These are phyloP conservation scores for Drosophila pseudotakahashii DNA, from an alignment of 2,888 invertebrate genomes.

Conservation along the genomic window DNA sequence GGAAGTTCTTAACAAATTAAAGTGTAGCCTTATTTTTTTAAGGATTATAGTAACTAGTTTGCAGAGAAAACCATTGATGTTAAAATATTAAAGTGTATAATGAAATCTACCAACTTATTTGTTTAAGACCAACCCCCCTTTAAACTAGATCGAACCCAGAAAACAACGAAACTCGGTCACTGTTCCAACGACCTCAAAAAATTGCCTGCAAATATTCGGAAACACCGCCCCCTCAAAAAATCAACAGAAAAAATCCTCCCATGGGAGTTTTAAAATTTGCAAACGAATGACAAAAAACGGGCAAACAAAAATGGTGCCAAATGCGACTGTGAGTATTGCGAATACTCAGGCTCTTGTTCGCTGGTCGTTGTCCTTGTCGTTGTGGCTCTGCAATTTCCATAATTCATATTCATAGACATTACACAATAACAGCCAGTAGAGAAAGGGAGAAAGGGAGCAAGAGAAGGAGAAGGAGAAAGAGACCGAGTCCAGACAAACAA, in stretches of 20 bases:
- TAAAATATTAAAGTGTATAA: neutral
- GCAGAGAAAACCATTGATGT: no score
- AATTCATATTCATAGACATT: constrained; percentile 81
- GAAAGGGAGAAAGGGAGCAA: constrained; percentile 26
- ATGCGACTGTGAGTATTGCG: constrained; percentile 44
- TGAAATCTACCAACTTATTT: neutral
- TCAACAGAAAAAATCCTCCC: constrained; percentile 22
- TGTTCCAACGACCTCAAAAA: constrained; percentile 57
- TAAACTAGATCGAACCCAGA: neutral
- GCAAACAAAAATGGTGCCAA: constrained; percentile 37
- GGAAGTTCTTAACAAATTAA: neutral
- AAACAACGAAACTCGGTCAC: constrained; percentile 58
- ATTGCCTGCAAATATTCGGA: constrained; percentile 30
- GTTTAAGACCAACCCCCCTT: neutral
- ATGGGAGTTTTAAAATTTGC: constrained; percentile 34
- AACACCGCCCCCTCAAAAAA: constrained; percentile 8
- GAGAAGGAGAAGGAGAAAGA: constrained; percentile 31
- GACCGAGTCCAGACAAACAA: constrained; percentile 54
- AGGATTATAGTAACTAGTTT: neutral
- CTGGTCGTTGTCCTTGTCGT: constrained; percentile 51
- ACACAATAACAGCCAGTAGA: constrained; percentile 44
- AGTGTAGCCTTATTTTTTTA: neutral
- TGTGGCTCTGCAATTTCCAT: constrained; percentile 76
- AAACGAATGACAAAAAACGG: constrained; percentile 28
- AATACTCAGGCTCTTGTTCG: constrained; percentile 29